phyloP scores from a whole-genome alignment of 2,797 vertebrate genomes.

The Tragelaphus eurycerus region DNA sequence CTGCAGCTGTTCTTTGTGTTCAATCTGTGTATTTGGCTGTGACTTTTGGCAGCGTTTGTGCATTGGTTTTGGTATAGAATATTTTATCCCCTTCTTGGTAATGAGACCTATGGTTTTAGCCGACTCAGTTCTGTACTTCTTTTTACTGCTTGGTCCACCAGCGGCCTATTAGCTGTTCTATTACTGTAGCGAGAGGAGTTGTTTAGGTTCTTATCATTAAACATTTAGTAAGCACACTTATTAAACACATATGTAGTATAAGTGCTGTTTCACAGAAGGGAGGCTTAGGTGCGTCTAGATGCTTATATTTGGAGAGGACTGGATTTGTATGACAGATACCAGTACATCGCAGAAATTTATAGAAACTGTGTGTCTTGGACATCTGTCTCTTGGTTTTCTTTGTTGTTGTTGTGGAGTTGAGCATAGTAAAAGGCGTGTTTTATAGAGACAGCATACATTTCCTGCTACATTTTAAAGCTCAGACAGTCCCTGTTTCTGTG shows the following conservation, averaged over 20 bases:
- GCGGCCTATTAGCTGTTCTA: conserved; percentile 57
- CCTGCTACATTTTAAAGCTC: neutral
- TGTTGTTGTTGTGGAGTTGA: conserved; percentile 33
- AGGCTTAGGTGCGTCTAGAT: conserved; percentile 31
- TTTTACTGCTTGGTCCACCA: conserved; percentile 45
- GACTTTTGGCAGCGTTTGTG: conserved; percentile 63
- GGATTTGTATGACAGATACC: neutral
- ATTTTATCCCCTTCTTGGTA: conserved; percentile 60
- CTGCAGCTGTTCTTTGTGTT: conserved; percentile 72
- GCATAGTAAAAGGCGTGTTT: neutral
- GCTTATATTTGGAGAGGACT: conserved; percentile 55
- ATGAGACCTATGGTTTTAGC: conserved; percentile 70
- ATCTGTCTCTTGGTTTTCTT: conserved; percentile 41
- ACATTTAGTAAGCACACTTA: conserved; percentile 69
- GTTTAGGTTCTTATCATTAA: conserved; percentile 66
- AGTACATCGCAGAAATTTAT: conserved; percentile 37
- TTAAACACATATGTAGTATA: conserved; percentile 68
- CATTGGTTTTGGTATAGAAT: conserved; percentile 53
- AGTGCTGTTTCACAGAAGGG: conserved; percentile 51
- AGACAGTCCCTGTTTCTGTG: neutral
- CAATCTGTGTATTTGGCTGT: conserved; percentile 68
- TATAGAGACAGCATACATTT: neutral
- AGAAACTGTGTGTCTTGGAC: neutral
- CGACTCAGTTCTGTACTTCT: conserved; percentile 38
- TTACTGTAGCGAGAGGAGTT: conserved; percentile 57